Evolutionary conservation across 92 coral and sea anemone species (phyloP).

Genomic region (Chrysogorgia sp.): DNA sequence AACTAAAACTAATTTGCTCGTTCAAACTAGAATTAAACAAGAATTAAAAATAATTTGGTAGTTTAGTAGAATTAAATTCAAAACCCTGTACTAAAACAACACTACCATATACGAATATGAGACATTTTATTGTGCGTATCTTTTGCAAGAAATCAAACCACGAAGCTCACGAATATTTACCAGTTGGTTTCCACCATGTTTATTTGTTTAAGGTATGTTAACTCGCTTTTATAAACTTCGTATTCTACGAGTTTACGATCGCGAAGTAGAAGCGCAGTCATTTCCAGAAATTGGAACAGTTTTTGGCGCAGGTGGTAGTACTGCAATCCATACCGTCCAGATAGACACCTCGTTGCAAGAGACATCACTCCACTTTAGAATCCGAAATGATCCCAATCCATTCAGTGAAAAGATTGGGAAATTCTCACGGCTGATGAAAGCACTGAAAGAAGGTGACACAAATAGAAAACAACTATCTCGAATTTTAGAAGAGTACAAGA

Average conservation of each 20-base stretch:
- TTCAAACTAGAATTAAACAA: too few relatives aligned
- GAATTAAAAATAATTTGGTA: too few relatives aligned
- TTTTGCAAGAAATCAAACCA: too few relatives aligned
- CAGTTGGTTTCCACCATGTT: too few relatives aligned
- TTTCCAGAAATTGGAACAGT: constrained; percentile 55
- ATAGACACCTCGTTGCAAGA: constrained; percentile 51
- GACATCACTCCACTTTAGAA: constrained; percentile 76
- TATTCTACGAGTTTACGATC: constrained; percentile 72
- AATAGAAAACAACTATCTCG: constrained; percentile 49
- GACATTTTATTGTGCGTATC: too few relatives aligned
- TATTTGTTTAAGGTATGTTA: constrained; percentile 67
- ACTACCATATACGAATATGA: too few relatives aligned
- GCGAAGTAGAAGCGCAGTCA: constrained; percentile 70
- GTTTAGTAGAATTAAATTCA: too few relatives aligned
- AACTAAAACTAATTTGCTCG: too few relatives aligned
- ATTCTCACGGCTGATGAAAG: constrained; percentile 54
- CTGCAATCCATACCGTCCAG: neutral
- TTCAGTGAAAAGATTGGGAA: constrained; percentile 60
- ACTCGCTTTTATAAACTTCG: constrained; percentile 51
- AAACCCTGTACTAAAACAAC: too few relatives aligned
- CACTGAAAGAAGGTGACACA: constrained; percentile 45
- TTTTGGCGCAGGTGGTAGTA: constrained; percentile 2
- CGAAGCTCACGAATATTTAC: too few relatives aligned
- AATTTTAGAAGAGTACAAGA: constrained; percentile 54
- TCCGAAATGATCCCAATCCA: constrained; percentile 71